Evolutionary conservation across 2,113 vertebrate species (phyloP).

Genomic region (Hepsetus odoe): DNA sequence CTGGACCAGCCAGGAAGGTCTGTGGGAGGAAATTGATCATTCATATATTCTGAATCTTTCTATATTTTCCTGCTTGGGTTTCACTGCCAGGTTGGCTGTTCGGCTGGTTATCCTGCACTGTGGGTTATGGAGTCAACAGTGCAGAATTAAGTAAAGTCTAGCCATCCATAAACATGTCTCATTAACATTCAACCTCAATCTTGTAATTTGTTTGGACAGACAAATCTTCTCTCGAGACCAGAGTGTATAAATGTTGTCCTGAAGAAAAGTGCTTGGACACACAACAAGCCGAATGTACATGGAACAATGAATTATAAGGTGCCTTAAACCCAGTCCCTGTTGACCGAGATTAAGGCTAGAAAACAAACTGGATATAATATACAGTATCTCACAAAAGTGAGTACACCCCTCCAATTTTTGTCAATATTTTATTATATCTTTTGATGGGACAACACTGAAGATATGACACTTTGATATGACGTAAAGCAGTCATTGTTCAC

Average conservation of each 20-base stretch:
- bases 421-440: too few species aligned
- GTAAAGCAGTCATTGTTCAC: too few species aligned
- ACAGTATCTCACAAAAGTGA: too few species aligned
- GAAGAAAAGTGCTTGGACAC: background rate
- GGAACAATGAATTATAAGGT: background rate
- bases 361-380: too few species aligned
- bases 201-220: background rate
- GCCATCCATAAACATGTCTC: constrained; percentile 6
- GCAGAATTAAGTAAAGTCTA: constrained; percentile 12
- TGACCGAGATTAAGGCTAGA: too few species aligned
- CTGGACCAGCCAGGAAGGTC: background rate
- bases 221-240: background rate
- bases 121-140: background rate
- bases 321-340: background rate
- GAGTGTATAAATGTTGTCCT: background rate
- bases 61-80: background rate
- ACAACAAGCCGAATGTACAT: background rate
- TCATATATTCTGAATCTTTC: constrained; percentile 9
- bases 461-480: too few species aligned
- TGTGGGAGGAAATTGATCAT: background rate
- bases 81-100: too few species aligned
- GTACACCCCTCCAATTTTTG: too few species aligned
- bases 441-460: too few species aligned
- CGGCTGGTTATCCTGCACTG: background rate
- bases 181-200: constrained; percentile 3